Conservation (phyloP, 2,113 vertebrate species). For the Heterochromis multidens region DNA sequence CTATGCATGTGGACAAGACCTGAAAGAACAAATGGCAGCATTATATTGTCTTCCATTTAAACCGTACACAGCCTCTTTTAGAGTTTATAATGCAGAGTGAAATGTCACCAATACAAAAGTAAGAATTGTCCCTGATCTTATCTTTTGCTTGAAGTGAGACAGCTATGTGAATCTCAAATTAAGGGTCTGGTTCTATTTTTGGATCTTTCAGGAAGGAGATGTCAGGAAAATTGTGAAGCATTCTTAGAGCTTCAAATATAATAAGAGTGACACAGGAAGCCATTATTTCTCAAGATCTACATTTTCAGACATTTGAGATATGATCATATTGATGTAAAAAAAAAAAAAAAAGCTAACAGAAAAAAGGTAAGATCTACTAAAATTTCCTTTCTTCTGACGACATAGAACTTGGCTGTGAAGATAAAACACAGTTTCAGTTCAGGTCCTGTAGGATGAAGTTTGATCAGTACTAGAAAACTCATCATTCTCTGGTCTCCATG, state of each 20-base stretch:
- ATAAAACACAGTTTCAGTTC: not conserved
- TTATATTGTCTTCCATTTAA: not conserved
- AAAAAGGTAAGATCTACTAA: not conserved
- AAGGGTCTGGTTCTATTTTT: not conserved
- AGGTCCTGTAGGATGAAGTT: not conserved
- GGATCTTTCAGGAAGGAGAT: not conserved
- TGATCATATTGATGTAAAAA: not conserved
- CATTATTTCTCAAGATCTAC: not conserved
- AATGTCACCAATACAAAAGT: not conserved
- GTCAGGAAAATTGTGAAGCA: not conserved
- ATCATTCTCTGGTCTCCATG: not conserved
- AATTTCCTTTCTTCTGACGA: fast-evolving
- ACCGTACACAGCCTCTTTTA: not conserved
- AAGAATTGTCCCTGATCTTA: not conserved
- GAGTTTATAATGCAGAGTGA: not conserved
- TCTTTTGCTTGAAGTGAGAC: not conserved
- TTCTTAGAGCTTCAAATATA: not conserved
- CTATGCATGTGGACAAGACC: not conserved
- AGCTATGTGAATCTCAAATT: not conserved
- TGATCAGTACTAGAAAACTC: not conserved
- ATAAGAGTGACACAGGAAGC: not conserved
- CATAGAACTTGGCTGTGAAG: not conserved
- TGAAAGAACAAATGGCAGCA: not conserved
- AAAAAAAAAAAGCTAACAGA: not conserved
- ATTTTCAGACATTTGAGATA: not conserved